Conservation (phyloP, 2,113 vertebrate species). For the Diadophis punctatus region DNA sequence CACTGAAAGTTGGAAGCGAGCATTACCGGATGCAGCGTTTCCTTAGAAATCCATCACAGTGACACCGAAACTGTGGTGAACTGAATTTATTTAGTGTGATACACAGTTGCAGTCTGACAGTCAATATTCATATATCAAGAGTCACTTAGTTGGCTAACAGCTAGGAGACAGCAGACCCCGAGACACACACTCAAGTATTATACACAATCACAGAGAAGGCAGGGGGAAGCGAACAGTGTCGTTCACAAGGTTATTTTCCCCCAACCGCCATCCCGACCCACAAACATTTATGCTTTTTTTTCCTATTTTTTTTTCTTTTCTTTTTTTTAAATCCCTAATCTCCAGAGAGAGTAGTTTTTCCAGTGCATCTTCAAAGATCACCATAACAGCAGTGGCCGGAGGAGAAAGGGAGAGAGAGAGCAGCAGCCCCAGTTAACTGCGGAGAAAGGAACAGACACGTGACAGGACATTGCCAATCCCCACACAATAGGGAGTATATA, state of each 20-base stretch:
- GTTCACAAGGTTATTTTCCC: constrained; percentile 46
- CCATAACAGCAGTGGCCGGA: constrained; percentile 45
- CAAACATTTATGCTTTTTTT: constrained; percentile 17
- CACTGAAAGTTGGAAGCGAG: neutral
- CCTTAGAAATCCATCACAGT: neutral
- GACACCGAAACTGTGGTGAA: constrained; percentile 71
- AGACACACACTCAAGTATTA: constrained; percentile 78
- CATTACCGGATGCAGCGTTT: neutral
- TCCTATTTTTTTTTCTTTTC: neutral
- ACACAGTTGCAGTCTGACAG: constrained; percentile 84
- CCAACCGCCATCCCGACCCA: constrained; percentile 26
- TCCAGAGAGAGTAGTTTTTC: constrained; percentile 19
- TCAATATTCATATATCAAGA: constrained; percentile 80
- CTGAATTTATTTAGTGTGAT: constrained; percentile 79
- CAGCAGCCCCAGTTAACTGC: constrained; percentile 39
- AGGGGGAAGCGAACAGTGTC: constrained; percentile 72
- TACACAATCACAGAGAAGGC: constrained; percentile 82
- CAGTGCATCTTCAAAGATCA: constrained; percentile 51
- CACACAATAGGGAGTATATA: constrained; percentile 38
- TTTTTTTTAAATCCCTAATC: neutral
- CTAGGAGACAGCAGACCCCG: constrained; percentile 84
- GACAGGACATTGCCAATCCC: constrained; percentile 57
- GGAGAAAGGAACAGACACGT: constrained; percentile 47
- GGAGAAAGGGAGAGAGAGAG: constrained; percentile 36
- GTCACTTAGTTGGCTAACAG: constrained; percentile 85